phyloP scores from a whole-genome alignment of 2,888 invertebrate genomes.

The Drosophila phalerata region DNA sequence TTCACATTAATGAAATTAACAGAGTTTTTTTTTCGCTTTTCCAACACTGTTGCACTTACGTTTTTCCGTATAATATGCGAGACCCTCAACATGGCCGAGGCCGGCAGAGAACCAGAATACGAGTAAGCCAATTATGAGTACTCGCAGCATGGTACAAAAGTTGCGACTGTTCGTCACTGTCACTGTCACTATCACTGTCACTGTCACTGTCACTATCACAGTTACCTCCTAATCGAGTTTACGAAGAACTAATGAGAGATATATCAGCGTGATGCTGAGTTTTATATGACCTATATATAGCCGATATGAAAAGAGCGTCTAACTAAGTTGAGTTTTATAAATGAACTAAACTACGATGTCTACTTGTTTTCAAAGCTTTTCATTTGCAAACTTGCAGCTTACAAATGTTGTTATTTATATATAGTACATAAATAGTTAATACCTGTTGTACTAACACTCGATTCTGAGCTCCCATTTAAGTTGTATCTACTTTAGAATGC shows the following conservation, averaged over 20 bases:
- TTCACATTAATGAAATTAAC: constrained; percentile 30
- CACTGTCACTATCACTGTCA: constrained; percentile 33
- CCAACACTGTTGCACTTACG: constrained; percentile 61
- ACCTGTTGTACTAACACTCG: not conserved
- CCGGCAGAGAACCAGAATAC: constrained; percentile 19
- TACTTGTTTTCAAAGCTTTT: constrained; percentile 16
- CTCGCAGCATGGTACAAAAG: constrained; percentile 23
- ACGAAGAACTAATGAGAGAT: constrained; percentile 59
- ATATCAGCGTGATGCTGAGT: constrained; percentile 40
- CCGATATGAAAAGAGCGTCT: constrained; percentile 1
- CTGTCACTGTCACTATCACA: constrained; percentile 39
- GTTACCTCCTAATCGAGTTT: constrained; percentile 52
- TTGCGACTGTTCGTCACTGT: constrained; percentile 29
- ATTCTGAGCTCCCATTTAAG: constrained; percentile 10
- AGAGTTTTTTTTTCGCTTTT: constrained; percentile 17
- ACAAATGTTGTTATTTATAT: not conserved
- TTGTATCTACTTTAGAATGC: not conserved
- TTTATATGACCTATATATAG: constrained; percentile 58
- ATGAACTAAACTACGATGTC: constrained; percentile 12
- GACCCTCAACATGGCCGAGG: constrained; percentile 35
- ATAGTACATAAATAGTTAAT: constrained; percentile 1
- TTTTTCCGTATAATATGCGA: constrained; percentile 65
- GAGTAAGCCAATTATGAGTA: constrained; percentile 53
- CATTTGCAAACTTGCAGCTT: constrained; percentile 4
- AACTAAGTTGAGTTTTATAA: constrained; percentile 11